Conservation (phyloP, 2,797 vertebrate species). For the Chaetodon trifasciatus region DNA sequence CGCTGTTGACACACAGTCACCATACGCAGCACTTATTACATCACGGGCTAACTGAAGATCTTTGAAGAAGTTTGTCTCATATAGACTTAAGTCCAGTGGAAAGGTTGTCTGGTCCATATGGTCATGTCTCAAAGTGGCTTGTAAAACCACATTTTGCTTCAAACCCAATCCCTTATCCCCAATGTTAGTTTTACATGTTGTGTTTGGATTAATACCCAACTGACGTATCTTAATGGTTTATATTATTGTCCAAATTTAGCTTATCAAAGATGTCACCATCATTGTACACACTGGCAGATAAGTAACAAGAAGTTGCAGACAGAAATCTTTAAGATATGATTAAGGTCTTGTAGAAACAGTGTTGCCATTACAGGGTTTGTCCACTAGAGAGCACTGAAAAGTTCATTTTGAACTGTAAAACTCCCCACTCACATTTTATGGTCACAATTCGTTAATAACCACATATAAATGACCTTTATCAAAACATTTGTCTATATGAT, state of each 20-base stretch:
- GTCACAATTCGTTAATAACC: neutral
- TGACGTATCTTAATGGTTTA: neutral
- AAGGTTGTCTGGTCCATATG: neutral
- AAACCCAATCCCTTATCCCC: neutral
- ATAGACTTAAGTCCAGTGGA: conserved; percentile 2
- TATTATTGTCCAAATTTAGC: neutral
- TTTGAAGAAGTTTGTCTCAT: conserved; percentile 6
- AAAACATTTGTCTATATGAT: neutral
- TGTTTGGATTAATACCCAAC: neutral
- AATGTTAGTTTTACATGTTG: neutral
- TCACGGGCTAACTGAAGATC: conserved; percentile 15
- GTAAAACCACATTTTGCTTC: neutral
- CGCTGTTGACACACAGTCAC: conserved; percentile 42
- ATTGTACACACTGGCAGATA: neutral
- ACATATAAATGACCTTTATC: neutral
- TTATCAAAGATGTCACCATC: neutral
- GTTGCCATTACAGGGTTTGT: neutral
- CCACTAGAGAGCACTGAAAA: neutral
- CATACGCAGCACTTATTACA: conserved; percentile 24
- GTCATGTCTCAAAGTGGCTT: neutral
- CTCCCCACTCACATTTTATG: no score
- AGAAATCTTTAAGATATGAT: neutral
- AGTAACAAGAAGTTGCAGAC: neutral
- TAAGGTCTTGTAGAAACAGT: neutral
- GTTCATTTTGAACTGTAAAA: neutral